These are phyloP conservation scores for Lasioglossum zephyrum DNA, from an alignment of 2,888 invertebrate species.

Conservation along the genomic window DNA sequence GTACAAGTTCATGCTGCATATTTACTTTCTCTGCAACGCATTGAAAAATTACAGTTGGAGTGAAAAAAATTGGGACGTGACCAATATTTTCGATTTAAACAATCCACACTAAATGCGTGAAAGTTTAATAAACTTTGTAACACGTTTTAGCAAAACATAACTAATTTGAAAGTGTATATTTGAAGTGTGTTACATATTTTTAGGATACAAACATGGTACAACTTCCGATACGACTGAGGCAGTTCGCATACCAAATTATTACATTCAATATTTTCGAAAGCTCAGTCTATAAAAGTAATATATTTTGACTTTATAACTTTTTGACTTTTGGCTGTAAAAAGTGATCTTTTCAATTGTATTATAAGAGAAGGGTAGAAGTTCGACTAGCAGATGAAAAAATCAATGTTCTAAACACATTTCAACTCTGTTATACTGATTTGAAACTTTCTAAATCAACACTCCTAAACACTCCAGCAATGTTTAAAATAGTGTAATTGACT, in stretches of 20 bases:
- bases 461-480: neutral
- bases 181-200: neutral
- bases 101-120: too few relatives aligned
- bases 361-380: neutral
- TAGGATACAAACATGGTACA: neutral
- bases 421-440: neutral
- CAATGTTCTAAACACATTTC: neutral
- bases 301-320: neutral
- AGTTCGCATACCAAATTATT: neutral
- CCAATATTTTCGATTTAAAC: neutral
- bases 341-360: neutral
- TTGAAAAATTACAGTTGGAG: too few relatives aligned
- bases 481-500: neutral
- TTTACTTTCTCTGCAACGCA: too few relatives aligned
- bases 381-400: neutral
- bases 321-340: neutral
- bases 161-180: neutral
- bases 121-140: neutral
- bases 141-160: neutral
- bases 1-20: too few relatives aligned
- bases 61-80: neutral
- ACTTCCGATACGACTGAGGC: neutral
- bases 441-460: neutral
- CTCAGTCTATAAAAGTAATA: neutral
- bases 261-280: neutral